Conservation (phyloP, 2,797 vertebrate species). For the Acridotheres tristis region DNA sequence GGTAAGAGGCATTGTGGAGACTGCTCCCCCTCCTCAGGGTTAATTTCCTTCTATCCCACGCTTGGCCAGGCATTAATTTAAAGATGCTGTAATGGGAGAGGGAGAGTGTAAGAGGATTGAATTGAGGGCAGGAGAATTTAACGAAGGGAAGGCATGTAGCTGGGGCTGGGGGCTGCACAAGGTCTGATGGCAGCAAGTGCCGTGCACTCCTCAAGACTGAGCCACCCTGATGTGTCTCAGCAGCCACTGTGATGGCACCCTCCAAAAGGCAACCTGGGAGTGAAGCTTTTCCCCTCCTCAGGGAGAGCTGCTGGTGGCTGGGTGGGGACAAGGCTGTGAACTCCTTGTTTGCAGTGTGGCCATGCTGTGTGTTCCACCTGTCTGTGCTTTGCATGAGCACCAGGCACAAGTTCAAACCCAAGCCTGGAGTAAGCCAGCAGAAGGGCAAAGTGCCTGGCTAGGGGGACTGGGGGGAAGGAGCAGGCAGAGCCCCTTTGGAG, state of each 20-base stretch:
- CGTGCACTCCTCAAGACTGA: accelerated
- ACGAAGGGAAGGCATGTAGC: accelerated
- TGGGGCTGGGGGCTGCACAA: background rate
- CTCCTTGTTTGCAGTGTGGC: background rate
- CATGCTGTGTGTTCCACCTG: accelerated
- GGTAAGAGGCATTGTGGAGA: background rate
- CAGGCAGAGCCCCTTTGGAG: background rate
- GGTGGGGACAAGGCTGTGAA: background rate
- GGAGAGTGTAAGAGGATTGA: background rate
- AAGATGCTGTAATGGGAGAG: background rate
- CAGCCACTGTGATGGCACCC: background rate
- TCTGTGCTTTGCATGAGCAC: accelerated
- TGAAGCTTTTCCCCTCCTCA: background rate
- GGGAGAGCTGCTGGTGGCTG: background rate
- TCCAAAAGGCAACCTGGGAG: accelerated
- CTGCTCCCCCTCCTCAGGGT: background rate
- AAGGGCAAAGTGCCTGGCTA: accelerated
- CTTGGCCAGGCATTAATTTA: background rate
- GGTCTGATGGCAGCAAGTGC: background rate
- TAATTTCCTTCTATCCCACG: background rate
- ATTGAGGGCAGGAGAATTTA: background rate
- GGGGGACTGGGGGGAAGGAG: accelerated
- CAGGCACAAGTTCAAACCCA: background rate
- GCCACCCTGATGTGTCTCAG: background rate
- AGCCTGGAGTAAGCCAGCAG: background rate